Conservation (phyloP, 2,888 invertebrate species). For the Tridacna gigas region DNA sequence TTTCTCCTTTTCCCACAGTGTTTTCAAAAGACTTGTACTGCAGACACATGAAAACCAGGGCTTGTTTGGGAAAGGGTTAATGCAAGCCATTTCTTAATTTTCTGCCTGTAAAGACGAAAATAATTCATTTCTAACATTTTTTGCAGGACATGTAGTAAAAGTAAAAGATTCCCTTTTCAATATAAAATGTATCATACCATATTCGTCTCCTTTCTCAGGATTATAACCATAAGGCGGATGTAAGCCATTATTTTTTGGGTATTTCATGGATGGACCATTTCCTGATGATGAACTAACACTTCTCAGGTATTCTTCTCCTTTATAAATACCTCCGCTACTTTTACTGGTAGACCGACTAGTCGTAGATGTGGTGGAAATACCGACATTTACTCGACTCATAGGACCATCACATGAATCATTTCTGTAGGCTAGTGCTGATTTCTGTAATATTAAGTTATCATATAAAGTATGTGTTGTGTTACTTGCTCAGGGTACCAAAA, state of each 20-base stretch:
- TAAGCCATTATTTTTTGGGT: constrained; percentile 70
- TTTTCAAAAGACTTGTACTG: too few relatives aligned
- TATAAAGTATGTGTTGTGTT: too few relatives aligned
- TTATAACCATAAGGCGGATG: constrained; percentile 78
- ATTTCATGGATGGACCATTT: constrained; percentile 71
- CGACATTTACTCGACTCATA: constrained; percentile 87
- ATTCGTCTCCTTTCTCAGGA: constrained; percentile 55
- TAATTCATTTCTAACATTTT: too few relatives aligned
- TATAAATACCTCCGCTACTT: constrained; percentile 93
- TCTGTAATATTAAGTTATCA: constrained; percentile 81
- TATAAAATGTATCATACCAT: constrained; percentile 40
- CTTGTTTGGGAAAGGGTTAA: too few relatives aligned
- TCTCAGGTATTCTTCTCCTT: constrained; percentile 85
- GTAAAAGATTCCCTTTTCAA: not conserved
- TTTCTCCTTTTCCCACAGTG: too few relatives aligned
- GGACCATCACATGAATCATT: constrained; percentile 85
- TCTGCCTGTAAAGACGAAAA: too few relatives aligned
- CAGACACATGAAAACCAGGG: too few relatives aligned
- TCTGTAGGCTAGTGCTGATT: constrained; percentile 93
- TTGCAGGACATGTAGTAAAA: too few relatives aligned
- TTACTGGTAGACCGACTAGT: constrained; percentile 97
- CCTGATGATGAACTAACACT: constrained; percentile 83
- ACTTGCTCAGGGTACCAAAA: too few relatives aligned
- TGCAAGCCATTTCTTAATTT: too few relatives aligned
- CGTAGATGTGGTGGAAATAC: constrained; percentile 97